phyloP scores from a whole-genome alignment of 2,888 invertebrate genomes.

The Cyaniris semiargus region DNA sequence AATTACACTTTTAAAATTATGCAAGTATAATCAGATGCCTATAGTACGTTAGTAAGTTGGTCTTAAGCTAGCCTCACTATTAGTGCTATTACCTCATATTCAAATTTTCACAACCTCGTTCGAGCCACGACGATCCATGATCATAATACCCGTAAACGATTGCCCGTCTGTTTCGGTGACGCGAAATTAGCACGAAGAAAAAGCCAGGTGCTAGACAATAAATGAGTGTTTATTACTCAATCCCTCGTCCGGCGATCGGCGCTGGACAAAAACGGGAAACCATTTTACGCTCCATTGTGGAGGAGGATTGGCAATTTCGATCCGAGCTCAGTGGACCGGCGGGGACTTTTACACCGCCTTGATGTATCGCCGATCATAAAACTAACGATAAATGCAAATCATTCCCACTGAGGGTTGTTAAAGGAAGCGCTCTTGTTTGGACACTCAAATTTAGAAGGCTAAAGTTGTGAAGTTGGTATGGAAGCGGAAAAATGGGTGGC shows the following conservation, averaged over 20 bases:
- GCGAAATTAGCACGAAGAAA: neutral
- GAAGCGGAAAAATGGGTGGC: neutral
- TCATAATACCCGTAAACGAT: neutral
- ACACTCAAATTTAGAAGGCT: neutral
- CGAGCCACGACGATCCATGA: neutral
- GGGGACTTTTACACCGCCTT: constrained; percentile 74
- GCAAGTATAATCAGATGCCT: too few species aligned
- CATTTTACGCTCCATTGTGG: constrained; percentile 81
- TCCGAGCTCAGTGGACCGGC: constrained; percentile 75
- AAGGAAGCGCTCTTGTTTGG: neutral
- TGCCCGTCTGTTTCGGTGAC: neutral
- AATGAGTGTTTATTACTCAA: constrained; percentile 22
- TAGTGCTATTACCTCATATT: too few species aligned
- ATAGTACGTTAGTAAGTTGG: too few species aligned
- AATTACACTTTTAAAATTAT: too few species aligned
- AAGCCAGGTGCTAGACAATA: constrained; percentile 17
- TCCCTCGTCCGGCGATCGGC: constrained; percentile 65
- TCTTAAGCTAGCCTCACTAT: too few species aligned
- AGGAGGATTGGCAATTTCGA: constrained; percentile 80
- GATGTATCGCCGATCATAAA: constrained; percentile 64
- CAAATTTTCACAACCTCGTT: neutral
- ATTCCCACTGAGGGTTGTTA: constrained; percentile 7
- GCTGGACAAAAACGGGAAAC: constrained; percentile 79
- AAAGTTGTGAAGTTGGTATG: neutral
- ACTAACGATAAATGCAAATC: constrained; percentile 29